Conservation (phyloP, 92 coral and sea anemone genomes). For the Porites divaricata region DNA sequence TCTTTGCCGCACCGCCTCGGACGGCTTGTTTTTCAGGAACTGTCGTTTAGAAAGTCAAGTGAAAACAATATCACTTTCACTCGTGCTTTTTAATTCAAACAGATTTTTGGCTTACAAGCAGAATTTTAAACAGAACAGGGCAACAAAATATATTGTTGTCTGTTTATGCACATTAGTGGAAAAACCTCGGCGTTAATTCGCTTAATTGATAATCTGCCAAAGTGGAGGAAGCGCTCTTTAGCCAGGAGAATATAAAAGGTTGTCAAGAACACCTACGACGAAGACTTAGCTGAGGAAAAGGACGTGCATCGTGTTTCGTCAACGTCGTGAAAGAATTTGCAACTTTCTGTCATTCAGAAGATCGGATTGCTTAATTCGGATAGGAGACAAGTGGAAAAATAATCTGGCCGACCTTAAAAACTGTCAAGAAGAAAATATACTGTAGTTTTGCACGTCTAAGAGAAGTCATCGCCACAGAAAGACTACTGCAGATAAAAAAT, state of each 20-base stretch:
- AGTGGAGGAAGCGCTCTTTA: slow-evolving; percentile 26
- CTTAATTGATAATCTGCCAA: slow-evolving; percentile 34
- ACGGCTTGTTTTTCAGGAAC: not conserved
- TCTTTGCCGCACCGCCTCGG: slow-evolving; percentile 9
- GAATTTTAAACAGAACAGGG: slow-evolving; percentile 21
- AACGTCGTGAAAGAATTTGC: slow-evolving; percentile 35
- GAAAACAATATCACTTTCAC: not conserved
- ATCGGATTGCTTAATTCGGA: slow-evolving; percentile 19
- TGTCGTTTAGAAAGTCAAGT: not conserved
- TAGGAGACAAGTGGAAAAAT: not conserved
- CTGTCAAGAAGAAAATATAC: not conserved
- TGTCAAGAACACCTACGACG: not conserved
- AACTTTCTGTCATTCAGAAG: slow-evolving; percentile 17
- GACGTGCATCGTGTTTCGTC: slow-evolving; percentile 3
- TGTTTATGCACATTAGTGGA: slow-evolving; percentile 8
- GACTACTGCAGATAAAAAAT: not conserved
- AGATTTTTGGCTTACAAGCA: not conserved
- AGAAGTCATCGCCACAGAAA: not conserved
- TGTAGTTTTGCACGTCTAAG: not conserved
- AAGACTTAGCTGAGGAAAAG: not conserved
- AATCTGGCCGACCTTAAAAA: not conserved
- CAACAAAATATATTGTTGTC: not conserved
- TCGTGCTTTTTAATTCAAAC: too few relatives aligned
- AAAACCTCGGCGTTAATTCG: slow-evolving; percentile 29
- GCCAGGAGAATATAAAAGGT: slow-evolving; percentile 24